Evolutionary conservation across 1,140 invertebrate genomes (phyloP).

Genomic region (Phymorhynchus buccinoides): DNA sequence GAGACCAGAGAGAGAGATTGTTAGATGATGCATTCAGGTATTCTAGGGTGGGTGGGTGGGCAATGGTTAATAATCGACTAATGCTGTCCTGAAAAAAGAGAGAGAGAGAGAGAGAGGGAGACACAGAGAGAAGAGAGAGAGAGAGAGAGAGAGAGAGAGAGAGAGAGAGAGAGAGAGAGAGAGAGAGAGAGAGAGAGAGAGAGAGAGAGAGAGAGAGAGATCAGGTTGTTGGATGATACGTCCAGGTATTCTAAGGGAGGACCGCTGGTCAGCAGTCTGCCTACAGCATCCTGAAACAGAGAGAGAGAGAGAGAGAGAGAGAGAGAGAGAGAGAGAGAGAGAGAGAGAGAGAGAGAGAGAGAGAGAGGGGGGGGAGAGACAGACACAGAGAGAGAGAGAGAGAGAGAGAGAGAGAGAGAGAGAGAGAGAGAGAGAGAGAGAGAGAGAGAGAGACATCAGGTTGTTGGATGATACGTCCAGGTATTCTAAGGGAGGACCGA

Average conservation of each 20-base stretch:
- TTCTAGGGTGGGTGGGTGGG: slow-evolving; percentile 52
- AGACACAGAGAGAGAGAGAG: too few relatives aligned
- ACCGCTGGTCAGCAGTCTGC: slow-evolving; percentile 46
- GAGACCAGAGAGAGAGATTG: too few relatives aligned
- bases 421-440: too few relatives aligned
- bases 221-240: slow-evolving; percentile 64
- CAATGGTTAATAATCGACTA: slow-evolving; percentile 57
- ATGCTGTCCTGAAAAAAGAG: not conserved
- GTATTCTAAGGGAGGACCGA: slow-evolving; percentile 56
- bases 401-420: too few relatives aligned
- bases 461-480: slow-evolving; percentile 66
- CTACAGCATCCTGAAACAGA: not conserved
- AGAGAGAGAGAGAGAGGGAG: not conserved
- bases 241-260: slow-evolving; percentile 58
- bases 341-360: too few relatives aligned
- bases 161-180: not conserved
- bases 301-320: too few relatives aligned
- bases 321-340: too few relatives aligned
- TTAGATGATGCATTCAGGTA: slow-evolving; percentile 66
- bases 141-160: too few relatives aligned
- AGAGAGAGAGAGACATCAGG: too few relatives aligned
- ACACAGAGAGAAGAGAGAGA: not conserved
- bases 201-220: too few relatives aligned
- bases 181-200: too few relatives aligned
- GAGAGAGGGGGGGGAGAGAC: too few relatives aligned